Evolutionary conservation across 2,113 vertebrate species (phyloP), one percentile per base, ranked within the genome.

Genomic region (Phainopepla nitens): DNA sequence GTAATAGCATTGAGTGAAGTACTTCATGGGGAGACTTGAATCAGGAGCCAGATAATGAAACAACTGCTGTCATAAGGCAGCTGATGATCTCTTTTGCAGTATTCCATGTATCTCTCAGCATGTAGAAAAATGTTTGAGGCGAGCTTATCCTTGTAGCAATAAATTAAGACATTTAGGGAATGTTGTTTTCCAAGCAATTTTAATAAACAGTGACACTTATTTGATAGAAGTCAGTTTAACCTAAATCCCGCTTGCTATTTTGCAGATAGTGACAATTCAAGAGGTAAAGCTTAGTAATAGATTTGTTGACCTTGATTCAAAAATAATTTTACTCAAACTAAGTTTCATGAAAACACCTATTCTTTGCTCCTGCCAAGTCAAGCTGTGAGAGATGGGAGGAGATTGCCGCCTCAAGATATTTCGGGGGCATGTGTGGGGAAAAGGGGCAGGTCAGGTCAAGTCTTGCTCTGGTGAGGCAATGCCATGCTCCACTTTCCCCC

Each of bases 41-140:
- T 82, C 45, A 80, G 79, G 54, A 96, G 66, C 54, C 54, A 83
- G 71, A 21, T 66, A 94, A 86, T 51, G 62, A 94, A 91, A 47
- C 79, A 92, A 75, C 41, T 71, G n/a, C 89, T 92, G 72, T 88
- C 90, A 93, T 28, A 64, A 69, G 57, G 72, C 68, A 96, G 76
- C 47, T 90, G 75, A 93, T 79, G 42, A 90, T 83, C 68, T 77
- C 44, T 88, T 93, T 84, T 73, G 15, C 24, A 53, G 21, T 23
- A 56, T 60, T 77, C 78, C 54, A 60, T 68, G 47, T 82, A 41
- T 28, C 47, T 90, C 82, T 73, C 66, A 50, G 57, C 23, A 42
- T 47, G 58, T 2, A 94, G 42, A 47, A 81, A 81, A 83, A 51
- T 15, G 16, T 70, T 11, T 24, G 4, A 69, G 64, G 57, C 54